Conservation (phyloP, 2,888 invertebrate species). For the Hybos culiciformis region DNA sequence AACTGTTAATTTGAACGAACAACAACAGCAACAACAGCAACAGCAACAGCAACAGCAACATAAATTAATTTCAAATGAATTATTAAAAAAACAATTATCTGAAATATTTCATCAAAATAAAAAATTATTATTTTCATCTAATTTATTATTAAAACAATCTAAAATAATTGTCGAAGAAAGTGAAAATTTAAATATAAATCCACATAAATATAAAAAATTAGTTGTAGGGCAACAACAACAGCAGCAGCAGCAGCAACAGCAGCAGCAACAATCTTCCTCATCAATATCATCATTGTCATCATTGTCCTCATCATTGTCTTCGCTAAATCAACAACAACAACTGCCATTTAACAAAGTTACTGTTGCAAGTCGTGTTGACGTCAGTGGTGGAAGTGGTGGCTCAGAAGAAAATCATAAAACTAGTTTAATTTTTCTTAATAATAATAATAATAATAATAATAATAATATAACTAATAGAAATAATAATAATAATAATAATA, state of each 20-base stretch:
- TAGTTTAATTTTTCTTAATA: slow-evolving; percentile 11
- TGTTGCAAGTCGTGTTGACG: no score
- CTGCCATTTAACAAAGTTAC: no score
- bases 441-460: slow-evolving; percentile 12
- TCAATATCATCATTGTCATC: no score
- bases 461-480: slow-evolving; percentile 1
- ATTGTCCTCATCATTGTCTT: no score
- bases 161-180: not conserved
- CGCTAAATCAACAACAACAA: no score
- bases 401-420: no score
- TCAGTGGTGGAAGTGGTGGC: no score
- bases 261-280: not conserved
- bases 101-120: not conserved
- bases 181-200: slow-evolving; percentile 6
- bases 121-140: not conserved
- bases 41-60: no score
- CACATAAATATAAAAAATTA: not conserved
- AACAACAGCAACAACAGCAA: not conserved
- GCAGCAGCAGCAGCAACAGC: not conserved
- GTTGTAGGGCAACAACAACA: not conserved
- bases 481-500: slow-evolving; percentile 5
- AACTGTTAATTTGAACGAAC: not conserved
- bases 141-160: not conserved
- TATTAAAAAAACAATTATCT: slow-evolving; percentile 6
- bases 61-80: not conserved